Base-by-base conservation (phyloP, 2,888 invertebrate genomes). In the Melinaea marsaeus region DNA sequence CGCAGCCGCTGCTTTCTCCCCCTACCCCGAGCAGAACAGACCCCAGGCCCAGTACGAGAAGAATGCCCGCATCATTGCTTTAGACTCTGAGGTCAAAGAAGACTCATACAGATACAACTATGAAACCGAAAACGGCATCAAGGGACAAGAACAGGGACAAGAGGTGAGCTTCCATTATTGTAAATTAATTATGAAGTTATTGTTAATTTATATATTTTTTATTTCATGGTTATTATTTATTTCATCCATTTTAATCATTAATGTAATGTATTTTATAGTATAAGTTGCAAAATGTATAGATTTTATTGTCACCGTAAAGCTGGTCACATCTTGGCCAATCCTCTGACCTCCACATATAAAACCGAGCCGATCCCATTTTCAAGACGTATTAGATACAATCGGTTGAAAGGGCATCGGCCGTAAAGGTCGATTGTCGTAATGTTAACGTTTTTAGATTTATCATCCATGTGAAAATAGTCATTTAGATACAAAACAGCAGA, bases 61-160 rank as follows among this genome's bases (percentile, higher is more conserved):
- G 73, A 88, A 71, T 60, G 90, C 90, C 60, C 79, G 87, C 57
- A 90, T 90, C 74, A 64, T 90, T 1, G 78, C 85, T 32, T 75
- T 83, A 68, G 86, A 90, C 71, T 79, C 89, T 0, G 89, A 90
- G 32, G 80, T 90, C 0, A 88, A 88, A 63, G 90, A 89, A 62
- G 87, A 89, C 75, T 86, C 86, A 48, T 90, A 85, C 82, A 83
- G 88, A 81, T 90, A 80, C 73, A 89, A 83, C 80, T 90, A 79
- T 51, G 90, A 90, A 72, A 90, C 90, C 5, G 90, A 90, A 70
- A 90, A 90, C 57, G 90, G 90, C 0, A 90, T 90, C 73, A 89
- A 88, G 68, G 90, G 86, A 70, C 87, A 90, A 71, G 90, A 90
- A 48, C 87, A 89, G 69, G 90, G 90, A 0, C 86, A 71, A 67